Evolutionary conservation across 1,140 invertebrate species (phyloP).

Genomic region (Samia ricini): DNA sequence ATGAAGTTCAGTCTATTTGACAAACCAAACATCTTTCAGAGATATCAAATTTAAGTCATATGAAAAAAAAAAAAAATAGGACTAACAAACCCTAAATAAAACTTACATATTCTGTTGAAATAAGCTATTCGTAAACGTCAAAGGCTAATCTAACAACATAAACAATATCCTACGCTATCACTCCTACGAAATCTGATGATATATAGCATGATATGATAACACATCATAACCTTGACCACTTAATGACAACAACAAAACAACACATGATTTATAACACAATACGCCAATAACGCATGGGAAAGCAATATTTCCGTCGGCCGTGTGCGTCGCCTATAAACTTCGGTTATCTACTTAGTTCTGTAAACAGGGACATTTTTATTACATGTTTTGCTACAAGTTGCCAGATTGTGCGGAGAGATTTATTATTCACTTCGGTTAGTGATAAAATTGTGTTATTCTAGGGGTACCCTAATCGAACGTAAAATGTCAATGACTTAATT

Average conservation of each 20-base stretch:
- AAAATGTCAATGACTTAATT: not conserved
- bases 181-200: not conserved
- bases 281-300: conserved; percentile 4
- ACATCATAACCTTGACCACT: not conserved
- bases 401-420: not conserved
- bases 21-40: no score
- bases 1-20: no score
- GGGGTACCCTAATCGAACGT: not conserved
- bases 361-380: conserved; percentile 3
- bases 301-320: conserved; percentile 2
- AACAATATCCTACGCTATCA: not conserved
- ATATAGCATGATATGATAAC: not conserved
- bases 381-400: conserved; percentile 7
- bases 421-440: not conserved
- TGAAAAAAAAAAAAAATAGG: no score
- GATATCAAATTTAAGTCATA: no score
- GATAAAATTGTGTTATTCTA: conserved; percentile 4
- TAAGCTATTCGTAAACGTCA: not conserved
- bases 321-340: not conserved
- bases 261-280: conserved; percentile 3
- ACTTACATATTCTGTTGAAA: no score
- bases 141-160: not conserved
- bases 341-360: conserved; percentile 4
- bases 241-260: not conserved
- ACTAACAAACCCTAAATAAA: not conserved